These are phyloP conservation scores for Eurosta solidaginis DNA, from an alignment of 1,140 invertebrate genomes.

Conservation along the genomic window DNA sequence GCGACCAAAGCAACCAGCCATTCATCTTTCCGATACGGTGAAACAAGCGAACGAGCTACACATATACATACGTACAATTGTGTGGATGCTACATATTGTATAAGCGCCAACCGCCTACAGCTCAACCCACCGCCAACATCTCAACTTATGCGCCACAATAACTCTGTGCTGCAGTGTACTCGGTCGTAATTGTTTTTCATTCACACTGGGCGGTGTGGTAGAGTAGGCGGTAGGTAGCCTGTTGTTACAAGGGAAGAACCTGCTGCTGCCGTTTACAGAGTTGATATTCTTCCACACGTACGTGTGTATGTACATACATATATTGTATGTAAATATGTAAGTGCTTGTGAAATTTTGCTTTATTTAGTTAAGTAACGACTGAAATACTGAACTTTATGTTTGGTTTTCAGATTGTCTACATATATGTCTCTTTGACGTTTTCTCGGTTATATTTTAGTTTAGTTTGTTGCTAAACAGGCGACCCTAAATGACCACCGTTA, in stretches of 20 bases:
- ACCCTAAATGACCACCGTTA: neutral
- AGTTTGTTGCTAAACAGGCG: neutral
- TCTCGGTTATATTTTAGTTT: neutral
- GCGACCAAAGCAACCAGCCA: neutral
- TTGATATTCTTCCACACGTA: neutral
- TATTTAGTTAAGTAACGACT: no score
- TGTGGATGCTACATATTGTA: no score
- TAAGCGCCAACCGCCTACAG: neutral
- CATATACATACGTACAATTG: neutral
- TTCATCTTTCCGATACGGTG: slow-evolving; percentile 1
- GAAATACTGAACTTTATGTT: no score
- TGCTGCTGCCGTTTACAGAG: neutral
- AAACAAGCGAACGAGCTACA: neutral
- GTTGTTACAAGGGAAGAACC: neutral
- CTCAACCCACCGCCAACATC: neutral
- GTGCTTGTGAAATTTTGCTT: no score
- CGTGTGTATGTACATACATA: neutral
- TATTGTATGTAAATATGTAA: no score
- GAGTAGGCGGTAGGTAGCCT: neutral
- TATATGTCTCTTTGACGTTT: neutral
- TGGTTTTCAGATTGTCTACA: neutral
- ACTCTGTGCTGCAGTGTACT: neutral
- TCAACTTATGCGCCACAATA: neutral
- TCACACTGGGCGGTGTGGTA: neutral
- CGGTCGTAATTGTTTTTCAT: neutral